Conservation (phyloP, 1,140 invertebrate species). For the Aleiodes sp. region DNA sequence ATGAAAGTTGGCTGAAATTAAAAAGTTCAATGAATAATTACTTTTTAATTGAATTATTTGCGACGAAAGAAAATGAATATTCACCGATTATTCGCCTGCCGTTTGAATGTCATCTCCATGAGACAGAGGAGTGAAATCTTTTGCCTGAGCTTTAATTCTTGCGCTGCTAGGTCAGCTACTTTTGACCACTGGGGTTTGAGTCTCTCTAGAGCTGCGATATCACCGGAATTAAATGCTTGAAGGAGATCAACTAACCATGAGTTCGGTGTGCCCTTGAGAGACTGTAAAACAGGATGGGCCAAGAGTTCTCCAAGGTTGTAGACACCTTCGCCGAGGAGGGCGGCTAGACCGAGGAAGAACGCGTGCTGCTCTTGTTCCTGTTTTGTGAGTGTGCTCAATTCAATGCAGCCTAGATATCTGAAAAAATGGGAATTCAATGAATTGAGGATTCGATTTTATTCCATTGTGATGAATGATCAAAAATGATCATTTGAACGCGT, state of each 20-base stretch:
- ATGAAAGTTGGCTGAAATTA: slow-evolving; percentile 80
- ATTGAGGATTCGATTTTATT: not conserved
- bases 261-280: slow-evolving; percentile 82
- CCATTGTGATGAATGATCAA: not conserved
- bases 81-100: slow-evolving; percentile 73
- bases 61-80: not conserved
- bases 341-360: slow-evolving; percentile 92
- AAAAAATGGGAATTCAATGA: slow-evolving; percentile 2
- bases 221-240: slow-evolving; percentile 91
- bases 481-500: no score
- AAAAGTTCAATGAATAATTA: slow-evolving; percentile 27
- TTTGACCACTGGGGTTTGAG: slow-evolving; percentile 83
- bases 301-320: slow-evolving; percentile 98
- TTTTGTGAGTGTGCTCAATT: slow-evolving; percentile 73
- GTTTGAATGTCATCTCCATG: slow-evolving; percentile 92
- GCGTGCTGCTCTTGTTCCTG: slow-evolving; percentile 84
- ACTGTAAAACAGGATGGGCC: slow-evolving; percentile 92
- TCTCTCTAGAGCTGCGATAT: slow-evolving; percentile 86
- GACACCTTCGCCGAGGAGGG: slow-evolving; percentile 92
- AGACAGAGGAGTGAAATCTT: slow-evolving; percentile 96
- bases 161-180: slow-evolving; percentile 87
- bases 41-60: not conserved
- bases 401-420: slow-evolving; percentile 91
- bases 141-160: slow-evolving; percentile 85
- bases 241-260: slow-evolving; percentile 92